Evolutionary conservation across 2,888 invertebrate species (phyloP).

Genomic region (Melinaea menophilus): DNA sequence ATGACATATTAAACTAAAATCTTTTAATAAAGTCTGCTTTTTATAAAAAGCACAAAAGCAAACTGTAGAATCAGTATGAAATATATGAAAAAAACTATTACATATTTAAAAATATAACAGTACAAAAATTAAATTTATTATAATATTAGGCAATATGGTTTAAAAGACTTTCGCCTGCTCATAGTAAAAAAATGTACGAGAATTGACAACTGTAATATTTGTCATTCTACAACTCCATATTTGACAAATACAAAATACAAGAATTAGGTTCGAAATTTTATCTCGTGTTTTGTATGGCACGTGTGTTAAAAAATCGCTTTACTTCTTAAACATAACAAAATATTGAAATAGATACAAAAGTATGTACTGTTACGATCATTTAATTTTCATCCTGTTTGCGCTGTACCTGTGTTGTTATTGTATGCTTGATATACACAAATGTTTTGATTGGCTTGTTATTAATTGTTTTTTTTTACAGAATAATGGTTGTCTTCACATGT

Average conservation of each 20-base stretch:
- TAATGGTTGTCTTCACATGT: constrained; percentile 97
- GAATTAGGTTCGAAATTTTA: constrained; percentile 14
- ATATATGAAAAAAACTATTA: no score
- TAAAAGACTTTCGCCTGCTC: no score
- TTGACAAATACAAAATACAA: constrained; percentile 22
- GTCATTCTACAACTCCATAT: constrained; percentile 2
- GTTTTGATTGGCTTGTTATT: constrained; percentile 5
- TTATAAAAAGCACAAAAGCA: no score
- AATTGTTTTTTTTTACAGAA: constrained; percentile 3
- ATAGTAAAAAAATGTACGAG: neutral
- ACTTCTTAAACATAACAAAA: neutral
- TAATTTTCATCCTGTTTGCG: neutral
- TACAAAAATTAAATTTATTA: no score
- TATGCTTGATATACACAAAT: neutral
- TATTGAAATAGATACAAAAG: neutral
- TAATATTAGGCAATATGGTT: no score
- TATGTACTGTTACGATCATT: neutral
- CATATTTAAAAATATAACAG: no score
- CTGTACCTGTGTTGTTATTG: neutral
- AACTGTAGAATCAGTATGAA: no score
- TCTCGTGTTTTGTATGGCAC: constrained; percentile 25
- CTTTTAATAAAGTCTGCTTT: no score
- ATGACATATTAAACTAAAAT: no score
- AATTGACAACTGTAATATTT: neutral
- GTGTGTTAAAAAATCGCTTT: constrained; percentile 14